These are phyloP conservation scores for Potorous gilbertii DNA, from an alignment of 2,797 vertebrate species.

Conservation along the genomic window DNA sequence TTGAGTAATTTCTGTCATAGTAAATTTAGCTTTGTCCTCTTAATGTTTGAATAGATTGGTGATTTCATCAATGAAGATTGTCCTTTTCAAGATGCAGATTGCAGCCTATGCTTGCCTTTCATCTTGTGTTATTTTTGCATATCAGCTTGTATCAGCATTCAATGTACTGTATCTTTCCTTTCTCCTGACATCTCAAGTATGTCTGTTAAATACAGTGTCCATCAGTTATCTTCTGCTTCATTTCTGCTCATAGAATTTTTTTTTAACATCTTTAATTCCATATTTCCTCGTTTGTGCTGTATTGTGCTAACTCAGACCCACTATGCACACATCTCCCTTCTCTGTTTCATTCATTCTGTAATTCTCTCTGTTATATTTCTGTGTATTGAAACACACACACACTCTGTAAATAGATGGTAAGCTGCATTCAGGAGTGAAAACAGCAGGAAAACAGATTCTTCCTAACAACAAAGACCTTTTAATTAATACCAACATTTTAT, in stretches of 20 bases:
- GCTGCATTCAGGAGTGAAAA: not conserved
- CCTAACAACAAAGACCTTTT: not conserved
- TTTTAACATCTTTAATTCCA: not conserved
- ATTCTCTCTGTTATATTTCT: not conserved
- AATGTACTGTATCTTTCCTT: not conserved
- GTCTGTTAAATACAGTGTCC: not conserved
- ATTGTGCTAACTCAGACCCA: not conserved
- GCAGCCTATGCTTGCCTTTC: not conserved
- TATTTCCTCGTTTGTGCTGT: not conserved
- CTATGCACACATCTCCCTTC: not conserved
- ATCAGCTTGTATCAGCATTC: not conserved
- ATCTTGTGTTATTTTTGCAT: not conserved
- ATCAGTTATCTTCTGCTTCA: not conserved
- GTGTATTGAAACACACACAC: not conserved
- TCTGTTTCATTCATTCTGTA: not conserved
- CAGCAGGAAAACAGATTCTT: not conserved
- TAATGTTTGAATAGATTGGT: not conserved
- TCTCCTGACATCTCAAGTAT: not conserved
- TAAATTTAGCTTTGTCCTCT: slow-evolving; percentile 17
- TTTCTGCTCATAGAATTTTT: not conserved
- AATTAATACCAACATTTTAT: not conserved
- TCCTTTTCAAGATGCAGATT: not conserved
- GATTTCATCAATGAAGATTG: not conserved
- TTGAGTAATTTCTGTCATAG: slow-evolving; percentile 39
- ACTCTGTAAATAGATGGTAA: not conserved